These are phyloP conservation scores for Oscheius onirici DNA, from an alignment of 2,888 invertebrate genomes.

Conservation along the genomic window DNA sequence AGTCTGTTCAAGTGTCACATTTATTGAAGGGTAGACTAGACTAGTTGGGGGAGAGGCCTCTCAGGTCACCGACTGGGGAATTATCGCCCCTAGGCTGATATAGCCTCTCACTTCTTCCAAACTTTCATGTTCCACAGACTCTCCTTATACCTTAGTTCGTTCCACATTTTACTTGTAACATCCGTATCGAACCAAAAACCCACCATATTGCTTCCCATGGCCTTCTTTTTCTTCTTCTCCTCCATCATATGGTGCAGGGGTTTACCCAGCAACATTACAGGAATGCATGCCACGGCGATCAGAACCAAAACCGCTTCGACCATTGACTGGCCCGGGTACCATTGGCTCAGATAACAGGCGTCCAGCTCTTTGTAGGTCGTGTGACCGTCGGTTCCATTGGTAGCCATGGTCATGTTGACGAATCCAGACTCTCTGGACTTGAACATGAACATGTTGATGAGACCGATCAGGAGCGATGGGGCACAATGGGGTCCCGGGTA, in stretches of 20 bases:
- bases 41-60: no score
- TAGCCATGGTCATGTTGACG: constrained; percentile 33
- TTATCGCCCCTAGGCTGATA: no score
- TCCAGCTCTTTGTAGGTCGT: constrained; percentile 20
- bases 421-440: constrained; percentile 62
- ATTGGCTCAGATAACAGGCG: constrained; percentile 68
- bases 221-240: constrained; percentile 65
- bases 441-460: constrained; percentile 72
- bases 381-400: constrained; percentile 12
- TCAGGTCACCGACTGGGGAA: no score
- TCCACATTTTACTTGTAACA: background rate
- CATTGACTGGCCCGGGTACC: constrained; percentile 71
- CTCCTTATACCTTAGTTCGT: no score
- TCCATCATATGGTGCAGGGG: constrained; percentile 64
- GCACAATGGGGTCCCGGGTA: constrained; percentile 71
- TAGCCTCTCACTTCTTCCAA: no score
- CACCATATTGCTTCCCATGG: constrained; percentile 62
- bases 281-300: constrained; percentile 70
- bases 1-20: no score
- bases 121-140: no score
- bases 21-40: no score
- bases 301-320: constrained; percentile 72
- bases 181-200: background rate
- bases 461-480: constrained; percentile 69
- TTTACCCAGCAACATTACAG: constrained; percentile 71